Evolutionary conservation across 2,113 vertebrate genomes (phyloP), one percentile per base, ranked within the genome.

Genomic region (Microtus richardsoni): DNA sequence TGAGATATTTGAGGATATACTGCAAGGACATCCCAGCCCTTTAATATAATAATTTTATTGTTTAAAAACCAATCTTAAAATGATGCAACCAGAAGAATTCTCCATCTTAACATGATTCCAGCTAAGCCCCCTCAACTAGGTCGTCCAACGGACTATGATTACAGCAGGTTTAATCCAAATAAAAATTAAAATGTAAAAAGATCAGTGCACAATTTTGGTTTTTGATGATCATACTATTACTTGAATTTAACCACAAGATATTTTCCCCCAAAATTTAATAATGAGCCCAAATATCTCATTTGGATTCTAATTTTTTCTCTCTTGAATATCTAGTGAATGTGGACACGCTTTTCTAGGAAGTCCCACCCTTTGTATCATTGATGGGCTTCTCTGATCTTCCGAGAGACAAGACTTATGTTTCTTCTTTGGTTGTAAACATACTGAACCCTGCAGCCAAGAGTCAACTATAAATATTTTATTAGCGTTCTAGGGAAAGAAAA

Each of bases 151-250:
- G 12, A 66, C 94, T 96, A 88, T 85, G 74, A 91, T 96, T 91
- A 88, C 95, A 96, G 87, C 47, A 97, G 33, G 93, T 94, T 70
- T 91, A 88, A 98, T 96, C 62, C 95, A 41, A 49, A n/a, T 44
- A 19, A 44, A 94, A 96, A 94, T 75, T 87, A 96, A 52, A 41
- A 36, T 83, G 24, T 62, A 58, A 94, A 97, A 95, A 93, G 91
- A 93, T 75, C 70, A 94, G 28, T 49, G 88, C 36, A 78, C 10
- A 52, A 87, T 82, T 97, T 74, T 97, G 96, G 60, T 86, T 90
- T 80, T 78, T 96, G 33, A 70, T 96, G 92, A 97, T 96, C 93
- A 94, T 58, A 94, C 97, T 96, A 96, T 88, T 96, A 86, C 91
- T 91, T 92, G 52, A 97, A 71, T 90, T 95, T 87, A 94, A 86